Conservation (phyloP, 1,140 invertebrate genomes). For the Nylanderia fulva region DNA sequence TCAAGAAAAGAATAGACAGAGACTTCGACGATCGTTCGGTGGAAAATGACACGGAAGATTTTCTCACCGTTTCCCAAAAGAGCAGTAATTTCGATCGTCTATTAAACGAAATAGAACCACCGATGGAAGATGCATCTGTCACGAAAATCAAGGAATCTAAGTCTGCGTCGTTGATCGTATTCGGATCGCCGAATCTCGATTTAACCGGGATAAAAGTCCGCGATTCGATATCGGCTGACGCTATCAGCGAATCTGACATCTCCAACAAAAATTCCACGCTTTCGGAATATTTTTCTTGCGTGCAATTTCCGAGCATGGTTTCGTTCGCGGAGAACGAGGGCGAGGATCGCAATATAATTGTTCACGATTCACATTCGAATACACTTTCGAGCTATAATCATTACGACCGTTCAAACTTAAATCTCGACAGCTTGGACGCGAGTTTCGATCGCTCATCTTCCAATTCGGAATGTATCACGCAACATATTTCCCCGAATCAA, state of each 20-base stretch:
- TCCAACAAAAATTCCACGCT: conserved; percentile 27
- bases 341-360: neutral
- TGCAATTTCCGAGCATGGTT: conserved; percentile 9
- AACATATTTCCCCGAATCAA: neutral
- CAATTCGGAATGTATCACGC: neutral
- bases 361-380: neutral
- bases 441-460: neutral
- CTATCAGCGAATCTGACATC: neutral
- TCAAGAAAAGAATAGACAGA: conserved; percentile 70
- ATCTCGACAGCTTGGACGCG: neutral
- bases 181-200: neutral
- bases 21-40: conserved; percentile 62
- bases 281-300: conserved; percentile 41
- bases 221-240: neutral
- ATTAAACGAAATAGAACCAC: neutral
- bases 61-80: conserved; percentile 7
- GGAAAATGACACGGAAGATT: conserved; percentile 31
- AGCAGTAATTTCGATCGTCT: neutral
- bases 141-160: neutral
- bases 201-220: neutral
- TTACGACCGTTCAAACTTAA: conserved; percentile 2
- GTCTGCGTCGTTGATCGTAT: neutral
- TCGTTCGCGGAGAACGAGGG: conserved; percentile 9
- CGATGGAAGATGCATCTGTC: neutral
- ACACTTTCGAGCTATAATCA: neutral